These are phyloP conservation scores for Trachelus iudaicus DNA, from an alignment of 2,888 invertebrate genomes.

Conservation along the genomic window DNA sequence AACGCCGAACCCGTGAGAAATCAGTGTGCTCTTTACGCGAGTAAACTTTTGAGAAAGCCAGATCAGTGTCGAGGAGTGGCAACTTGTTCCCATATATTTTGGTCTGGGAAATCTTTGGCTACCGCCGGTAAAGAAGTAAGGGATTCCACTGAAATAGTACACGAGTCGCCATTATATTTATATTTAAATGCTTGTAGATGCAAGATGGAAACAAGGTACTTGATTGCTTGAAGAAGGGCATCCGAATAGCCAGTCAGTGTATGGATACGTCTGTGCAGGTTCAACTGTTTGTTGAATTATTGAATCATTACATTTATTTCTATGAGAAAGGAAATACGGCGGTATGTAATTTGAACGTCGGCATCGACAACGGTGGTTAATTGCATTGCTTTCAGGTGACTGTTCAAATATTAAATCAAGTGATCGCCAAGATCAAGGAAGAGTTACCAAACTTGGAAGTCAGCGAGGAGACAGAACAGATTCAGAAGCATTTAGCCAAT, in stretches of 20 bases:
- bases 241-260: constrained; percentile 95
- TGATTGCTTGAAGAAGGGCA: constrained; percentile 95
- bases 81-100: constrained; percentile 95
- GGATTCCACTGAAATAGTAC: neutral
- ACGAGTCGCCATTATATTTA: constrained; percentile 37
- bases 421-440: constrained; percentile 92
- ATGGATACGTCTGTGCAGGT: constrained; percentile 98
- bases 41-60: constrained; percentile 95
- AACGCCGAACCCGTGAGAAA: constrained; percentile 96
- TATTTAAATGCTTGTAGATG: constrained; percentile 68
- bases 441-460: constrained; percentile 94
- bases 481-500: constrained; percentile 94
- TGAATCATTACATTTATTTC: constrained; percentile 94
- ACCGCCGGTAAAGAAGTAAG: constrained; percentile 66
- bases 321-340: constrained; percentile 86
- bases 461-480: constrained; percentile 96
- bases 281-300: constrained; percentile 92
- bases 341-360: constrained; percentile 55
- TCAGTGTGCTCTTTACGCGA: constrained; percentile 95
- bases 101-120: constrained; percentile 83
- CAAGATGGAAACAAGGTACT: constrained; percentile 91
- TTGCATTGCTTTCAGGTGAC: constrained; percentile 70
- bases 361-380: neutral
- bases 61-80: constrained; percentile 97
- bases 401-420: constrained; percentile 74